phyloP scores from a whole-genome alignment of 1,140 invertebrate species.

The Sinella curviseta region DNA sequence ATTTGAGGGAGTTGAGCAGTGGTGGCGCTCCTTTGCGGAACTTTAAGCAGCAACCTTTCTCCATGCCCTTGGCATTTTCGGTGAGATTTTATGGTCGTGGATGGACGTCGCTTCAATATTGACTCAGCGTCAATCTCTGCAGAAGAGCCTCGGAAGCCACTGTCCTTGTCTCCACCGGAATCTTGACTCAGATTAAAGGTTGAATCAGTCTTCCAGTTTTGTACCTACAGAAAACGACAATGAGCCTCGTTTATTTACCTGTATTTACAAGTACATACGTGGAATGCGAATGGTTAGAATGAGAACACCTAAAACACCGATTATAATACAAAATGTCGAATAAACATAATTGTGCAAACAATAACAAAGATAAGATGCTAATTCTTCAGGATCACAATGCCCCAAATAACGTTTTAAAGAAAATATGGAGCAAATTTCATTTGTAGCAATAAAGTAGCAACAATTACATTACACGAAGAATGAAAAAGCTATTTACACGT shows the following conservation, averaged over 20 bases:
- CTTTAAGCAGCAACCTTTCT: neutral
- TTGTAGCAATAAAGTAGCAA: too few relatives aligned
- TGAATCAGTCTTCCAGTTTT: slow-evolving; percentile 29
- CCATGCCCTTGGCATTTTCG: neutral
- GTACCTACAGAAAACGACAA: slow-evolving; percentile 1
- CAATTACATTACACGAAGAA: too few relatives aligned
- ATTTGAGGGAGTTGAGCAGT: neutral
- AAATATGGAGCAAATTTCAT: too few relatives aligned
- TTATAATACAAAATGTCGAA: too few relatives aligned
- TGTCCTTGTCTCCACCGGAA: slow-evolving; percentile 12
- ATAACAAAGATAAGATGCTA: too few relatives aligned
- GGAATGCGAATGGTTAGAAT: too few relatives aligned
- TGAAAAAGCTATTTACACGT: too few relatives aligned
- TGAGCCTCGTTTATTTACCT: neutral
- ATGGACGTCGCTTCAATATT: neutral
- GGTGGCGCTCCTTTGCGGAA: neutral
- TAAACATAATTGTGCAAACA: too few relatives aligned
- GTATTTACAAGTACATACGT: neutral
- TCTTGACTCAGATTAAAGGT: slow-evolving; percentile 16
- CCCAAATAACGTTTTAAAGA: too few relatives aligned
- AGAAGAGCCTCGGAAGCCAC: slow-evolving; percentile 16
- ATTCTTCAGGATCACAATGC: too few relatives aligned
- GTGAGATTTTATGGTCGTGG: neutral
- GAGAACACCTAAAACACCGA: too few relatives aligned
- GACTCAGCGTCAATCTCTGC: slow-evolving; percentile 4